Evolutionary conservation across 2,797 vertebrate genomes (phyloP).

Genomic region (Chaetophractus vellerosus): DNA sequence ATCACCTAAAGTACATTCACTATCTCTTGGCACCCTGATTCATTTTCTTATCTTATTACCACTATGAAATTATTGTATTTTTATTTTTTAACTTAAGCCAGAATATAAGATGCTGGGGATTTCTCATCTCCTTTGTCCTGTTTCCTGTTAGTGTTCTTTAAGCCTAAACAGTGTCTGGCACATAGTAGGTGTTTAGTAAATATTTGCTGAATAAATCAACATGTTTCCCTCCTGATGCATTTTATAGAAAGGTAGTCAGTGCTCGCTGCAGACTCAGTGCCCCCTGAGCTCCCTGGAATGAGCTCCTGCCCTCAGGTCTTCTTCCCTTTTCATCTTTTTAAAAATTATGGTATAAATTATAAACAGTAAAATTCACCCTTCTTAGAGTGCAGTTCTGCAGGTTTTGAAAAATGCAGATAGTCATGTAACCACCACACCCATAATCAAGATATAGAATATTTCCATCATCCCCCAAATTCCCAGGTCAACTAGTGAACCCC

Average conservation of each 20-base stretch:
- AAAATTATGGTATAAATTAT: neutral
- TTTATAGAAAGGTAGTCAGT: neutral
- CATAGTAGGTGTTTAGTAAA: neutral
- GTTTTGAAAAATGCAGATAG: constrained; percentile 15
- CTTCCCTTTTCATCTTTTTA: neutral
- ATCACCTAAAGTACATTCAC: neutral
- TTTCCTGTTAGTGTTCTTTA: neutral
- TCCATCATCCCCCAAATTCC: neutral
- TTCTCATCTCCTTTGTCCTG: neutral
- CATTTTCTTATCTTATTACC: neutral
- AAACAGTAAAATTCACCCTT: neutral
- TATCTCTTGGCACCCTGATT: neutral
- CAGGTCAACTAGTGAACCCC: neutral
- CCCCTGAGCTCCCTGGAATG: neutral
- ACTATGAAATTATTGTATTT: neutral
- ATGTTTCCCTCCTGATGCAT: neutral
- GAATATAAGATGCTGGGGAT: neutral
- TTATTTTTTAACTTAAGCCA: neutral
- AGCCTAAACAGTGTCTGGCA: neutral
- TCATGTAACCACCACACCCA: neutral
- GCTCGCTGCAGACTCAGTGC: neutral
- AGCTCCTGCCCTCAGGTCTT: neutral
- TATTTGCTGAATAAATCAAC: neutral
- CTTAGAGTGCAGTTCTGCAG: neutral
- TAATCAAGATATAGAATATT: neutral